Base-by-base conservation (phyloP, 2,888 invertebrate species). In the Cheilosia impressa region DNA sequence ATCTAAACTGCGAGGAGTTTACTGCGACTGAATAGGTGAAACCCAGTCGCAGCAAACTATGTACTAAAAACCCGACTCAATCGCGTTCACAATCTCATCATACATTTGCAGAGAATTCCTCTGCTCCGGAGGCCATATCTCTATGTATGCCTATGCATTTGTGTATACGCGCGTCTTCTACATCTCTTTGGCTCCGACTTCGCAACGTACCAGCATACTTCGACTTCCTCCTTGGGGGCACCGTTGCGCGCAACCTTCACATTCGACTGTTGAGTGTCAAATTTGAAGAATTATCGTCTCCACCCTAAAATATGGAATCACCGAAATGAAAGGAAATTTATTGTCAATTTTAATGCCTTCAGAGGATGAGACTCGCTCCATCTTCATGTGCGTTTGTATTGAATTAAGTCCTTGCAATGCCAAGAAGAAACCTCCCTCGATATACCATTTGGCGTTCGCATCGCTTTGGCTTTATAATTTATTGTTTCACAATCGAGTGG, bases 281-380 rank as follows among this genome's bases (percentile, higher is more conserved):
- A 81, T 85, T 85, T 85, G 85, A 85, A 85, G 85, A 85, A 85
- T 85, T 85, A 85, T 85, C 76, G 85, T 85, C 85, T 85, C 80
- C 81, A 85, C 81, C 85, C 81, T 85, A 80, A 85, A 85, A 81
- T 85, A 85, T 85, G 81, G 81, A 85, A 85, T 85, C 85, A 81
- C 85, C 85, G 76, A 85, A 85, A 85, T 85, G 85, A 60, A 85
- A 81, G 69, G 62, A 85, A 85, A 81, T 85, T 85, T 85, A 85
- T 85, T 81, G 85, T 85, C 85, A 85, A 81, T 85, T 85, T 85
- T 73, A 85, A 76, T 85, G 80, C 76, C 84, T 76, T 76, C 65
- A 57, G 79, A 65, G 73, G 63, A 72, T 50, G 72, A 65, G 17
- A 34, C 27, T 71, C 45, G 63, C 52, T 50, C 45, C 34, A 52